Percentiles rank a stretch among this genome's conserved stretches.
phyloP scores from a whole-genome alignment of 1,140 invertebrate genomes.

The Drosophila teissieri region DNA sequence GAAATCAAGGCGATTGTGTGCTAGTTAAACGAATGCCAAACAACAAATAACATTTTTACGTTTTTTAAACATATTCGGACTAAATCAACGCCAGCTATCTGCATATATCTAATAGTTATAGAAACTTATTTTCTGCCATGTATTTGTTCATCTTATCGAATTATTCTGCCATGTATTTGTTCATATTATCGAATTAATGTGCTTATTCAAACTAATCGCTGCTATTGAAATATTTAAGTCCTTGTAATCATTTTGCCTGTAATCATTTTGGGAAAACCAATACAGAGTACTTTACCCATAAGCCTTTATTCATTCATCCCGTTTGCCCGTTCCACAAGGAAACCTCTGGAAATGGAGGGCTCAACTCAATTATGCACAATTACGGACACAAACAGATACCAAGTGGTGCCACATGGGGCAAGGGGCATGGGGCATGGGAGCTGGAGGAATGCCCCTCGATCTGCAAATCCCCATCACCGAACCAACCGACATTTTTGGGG shows the following conservation, averaged over 20 bases:
- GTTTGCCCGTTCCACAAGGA: neutral
- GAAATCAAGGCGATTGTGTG: slow-evolving; percentile 4
- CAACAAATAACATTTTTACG: slow-evolving; percentile 8
- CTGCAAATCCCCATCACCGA: neutral
- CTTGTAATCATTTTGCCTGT: neutral
- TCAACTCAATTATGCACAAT: slow-evolving; percentile 81
- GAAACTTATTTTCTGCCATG: too few relatives aligned
- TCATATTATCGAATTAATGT: too few relatives aligned
- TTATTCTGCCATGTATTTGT: too few relatives aligned
- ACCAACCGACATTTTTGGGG: slow-evolving; percentile 7
- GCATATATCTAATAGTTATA: neutral
- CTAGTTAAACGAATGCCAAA: slow-evolving; percentile 18
- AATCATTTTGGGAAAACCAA: neutral
- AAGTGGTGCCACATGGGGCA: slow-evolving; percentile 29
- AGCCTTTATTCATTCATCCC: neutral
- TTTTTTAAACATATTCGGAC: too few relatives aligned
- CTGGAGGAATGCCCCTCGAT: slow-evolving; percentile 18
- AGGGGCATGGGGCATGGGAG: slow-evolving; percentile 27
- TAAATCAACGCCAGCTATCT: neutral
- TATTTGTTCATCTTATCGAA: too few relatives aligned
- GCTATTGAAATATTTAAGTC: neutral
- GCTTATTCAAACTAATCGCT: neutral
- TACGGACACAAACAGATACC: slow-evolving; percentile 72
- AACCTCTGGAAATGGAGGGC: slow-evolving; percentile 10
- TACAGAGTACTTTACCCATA: neutral